Evolutionary conservation across 64 coral and sea anemone species (phyloP), one percentile per base, ranked within the genome.

Genomic region (Astreopora myriophthalma): DNA sequence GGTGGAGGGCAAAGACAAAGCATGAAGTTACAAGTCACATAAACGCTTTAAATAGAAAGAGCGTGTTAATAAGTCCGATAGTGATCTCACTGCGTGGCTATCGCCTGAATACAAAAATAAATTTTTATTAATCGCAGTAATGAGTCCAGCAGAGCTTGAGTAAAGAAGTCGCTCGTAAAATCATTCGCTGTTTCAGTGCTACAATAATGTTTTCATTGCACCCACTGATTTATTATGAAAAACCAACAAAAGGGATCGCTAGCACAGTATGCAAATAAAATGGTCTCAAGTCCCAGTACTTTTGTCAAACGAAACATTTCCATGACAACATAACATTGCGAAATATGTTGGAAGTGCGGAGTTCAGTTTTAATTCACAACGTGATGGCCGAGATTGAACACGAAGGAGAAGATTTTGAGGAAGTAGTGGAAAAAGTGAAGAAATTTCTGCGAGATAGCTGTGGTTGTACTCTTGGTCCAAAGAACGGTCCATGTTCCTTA

Each of bases 401-500:
- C 20, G 55, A 22, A 60, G 55, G 55, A 60, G 55, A 60, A 14
- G 20, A 60, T 22, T 19, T 14, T 60, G 55, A 60, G 13, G 55
- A 60, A 60, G 13, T 60, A 19, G 55, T 0, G 12, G 16, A 22
- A 40, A 85, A 71, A 10, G 85, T 73, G 10, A 71, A 87, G 27
- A 71, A 87, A 71, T 73, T 87, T 32, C 34, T 87, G 38, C 68
- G 33, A 48, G 25, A 51, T 34, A 23, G 85, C 32, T 87, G 85
- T 72, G 67, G 85, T 48, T 86, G 38, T 51, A 11, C 67, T 71
- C 36, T 71, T 71, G 67, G 85, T 32, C n/a, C 67, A 52, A 87
- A 87, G 42, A 25, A 38, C 35, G 24, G 66, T 52, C 85, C 35
- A 34, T 87, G 85, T 71, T 87, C 64, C 46, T 11, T 71, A 51